phyloP scores from a whole-genome alignment of 2,797 vertebrate species.

The Leucoraja ocellata region DNA sequence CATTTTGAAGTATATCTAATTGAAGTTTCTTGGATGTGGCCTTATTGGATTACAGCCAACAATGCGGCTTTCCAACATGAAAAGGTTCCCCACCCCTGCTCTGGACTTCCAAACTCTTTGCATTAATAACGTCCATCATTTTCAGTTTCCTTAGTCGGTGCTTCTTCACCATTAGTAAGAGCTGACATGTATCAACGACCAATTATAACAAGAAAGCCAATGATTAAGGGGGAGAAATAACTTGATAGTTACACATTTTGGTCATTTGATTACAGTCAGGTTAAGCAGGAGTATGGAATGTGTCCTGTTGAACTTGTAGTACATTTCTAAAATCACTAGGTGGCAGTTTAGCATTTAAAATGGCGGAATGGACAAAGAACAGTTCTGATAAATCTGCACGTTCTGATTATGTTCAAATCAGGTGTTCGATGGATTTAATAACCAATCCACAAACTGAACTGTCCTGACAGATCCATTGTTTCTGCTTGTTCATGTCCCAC shows the following conservation, averaged over 20 bases:
- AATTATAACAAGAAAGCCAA: background rate
- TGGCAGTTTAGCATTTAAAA: conserved; percentile 10
- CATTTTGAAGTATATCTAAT: no score
- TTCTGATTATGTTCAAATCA: background rate
- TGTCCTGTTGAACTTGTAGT: background rate
- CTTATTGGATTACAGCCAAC: no score
- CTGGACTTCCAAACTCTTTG: background rate
- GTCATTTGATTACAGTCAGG: background rate
- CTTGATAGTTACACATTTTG: background rate
- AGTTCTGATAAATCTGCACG: background rate
- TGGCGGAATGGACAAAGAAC: background rate
- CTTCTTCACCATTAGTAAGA: background rate
- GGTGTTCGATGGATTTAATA: background rate
- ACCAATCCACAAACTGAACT: background rate
- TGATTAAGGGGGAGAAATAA: background rate
- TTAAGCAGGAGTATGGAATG: background rate
- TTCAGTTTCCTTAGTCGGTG: background rate
- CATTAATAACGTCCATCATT: background rate
- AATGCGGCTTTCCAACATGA: no score
- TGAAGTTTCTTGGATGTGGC: no score
- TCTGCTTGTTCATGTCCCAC: no score
- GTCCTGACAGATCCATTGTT: no score
- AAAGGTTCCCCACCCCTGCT: no score
- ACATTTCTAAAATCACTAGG: background rate
- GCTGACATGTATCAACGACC: background rate